These are phyloP conservation scores for Lophius piscatorius DNA, from an alignment of 2,113 vertebrate species.

Conservation along the genomic window DNA sequence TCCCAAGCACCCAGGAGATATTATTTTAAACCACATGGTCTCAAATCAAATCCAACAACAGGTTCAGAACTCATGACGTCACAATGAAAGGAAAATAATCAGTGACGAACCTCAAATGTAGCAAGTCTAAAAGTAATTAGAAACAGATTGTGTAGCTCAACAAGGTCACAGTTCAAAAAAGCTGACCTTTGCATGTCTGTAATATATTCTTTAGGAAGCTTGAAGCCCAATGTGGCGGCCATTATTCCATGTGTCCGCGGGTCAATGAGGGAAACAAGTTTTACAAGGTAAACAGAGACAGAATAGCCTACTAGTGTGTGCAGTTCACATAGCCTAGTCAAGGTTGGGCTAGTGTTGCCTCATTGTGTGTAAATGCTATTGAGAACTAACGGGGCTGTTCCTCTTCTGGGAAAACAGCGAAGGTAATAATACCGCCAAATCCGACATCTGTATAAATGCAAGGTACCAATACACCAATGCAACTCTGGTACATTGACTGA, in stretches of 20 bases:
- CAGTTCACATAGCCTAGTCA: too few relatives aligned
- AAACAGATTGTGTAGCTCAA: conserved; percentile 49
- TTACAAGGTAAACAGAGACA: conserved; percentile 10
- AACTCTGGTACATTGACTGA: too few relatives aligned
- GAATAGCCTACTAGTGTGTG: too few relatives aligned
- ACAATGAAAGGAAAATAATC: neutral
- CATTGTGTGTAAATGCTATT: too few relatives aligned
- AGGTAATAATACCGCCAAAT: too few relatives aligned
- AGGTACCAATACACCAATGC: too few relatives aligned
- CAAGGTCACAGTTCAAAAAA: conserved; percentile 49
- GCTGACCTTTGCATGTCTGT: conserved; percentile 49
- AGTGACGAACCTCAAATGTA: conserved; percentile 1
- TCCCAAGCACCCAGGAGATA: neutral
- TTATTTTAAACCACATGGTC: conserved; percentile 1
- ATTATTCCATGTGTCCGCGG: neutral
- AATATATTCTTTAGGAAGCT: conserved; percentile 56
- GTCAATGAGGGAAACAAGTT: conserved; percentile 33
- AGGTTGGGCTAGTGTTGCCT: too few relatives aligned
- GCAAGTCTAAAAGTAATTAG: conserved; percentile 43
- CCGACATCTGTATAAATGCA: too few relatives aligned
- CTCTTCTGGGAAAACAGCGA: too few relatives aligned
- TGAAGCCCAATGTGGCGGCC: conserved; percentile 42
- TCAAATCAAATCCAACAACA: conserved; percentile 34
- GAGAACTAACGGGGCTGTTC: too few relatives aligned
- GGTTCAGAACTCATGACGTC: conserved; percentile 16